phyloP scores from a whole-genome alignment of 2,888 invertebrate genomes.

The Leptopterna dolabrata region DNA sequence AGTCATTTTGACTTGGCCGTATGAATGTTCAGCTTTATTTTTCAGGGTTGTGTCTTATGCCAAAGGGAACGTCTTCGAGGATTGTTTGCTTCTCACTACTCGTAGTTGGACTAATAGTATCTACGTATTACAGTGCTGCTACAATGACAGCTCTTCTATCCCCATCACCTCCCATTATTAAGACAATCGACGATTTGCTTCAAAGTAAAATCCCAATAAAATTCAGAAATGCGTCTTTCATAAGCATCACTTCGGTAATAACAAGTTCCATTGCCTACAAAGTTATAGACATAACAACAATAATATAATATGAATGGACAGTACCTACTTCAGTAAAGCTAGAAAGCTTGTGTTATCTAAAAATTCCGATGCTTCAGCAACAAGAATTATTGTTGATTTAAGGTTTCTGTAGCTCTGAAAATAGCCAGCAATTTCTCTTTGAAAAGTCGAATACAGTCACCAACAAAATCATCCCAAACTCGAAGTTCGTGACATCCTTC shows the following conservation, averaged over 20 bases:
- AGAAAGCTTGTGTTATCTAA: no score
- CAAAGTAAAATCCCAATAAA: background rate
- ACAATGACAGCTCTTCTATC: conserved; percentile 44
- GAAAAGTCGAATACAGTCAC: no score
- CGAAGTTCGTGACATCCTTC: no score
- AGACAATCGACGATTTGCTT: conserved; percentile 18
- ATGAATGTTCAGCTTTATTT: background rate
- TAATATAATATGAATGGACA: no score
- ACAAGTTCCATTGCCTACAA: background rate
- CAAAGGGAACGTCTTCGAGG: background rate
- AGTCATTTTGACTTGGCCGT: no score
- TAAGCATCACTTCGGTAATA: background rate
- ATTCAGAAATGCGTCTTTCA: conserved; percentile 1
- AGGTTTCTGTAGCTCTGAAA: no score
- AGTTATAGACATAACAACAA: no score
- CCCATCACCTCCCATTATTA: conserved; percentile 11
- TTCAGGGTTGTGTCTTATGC: conserved; percentile 14
- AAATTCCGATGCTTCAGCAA: no score
- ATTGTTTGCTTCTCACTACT: conserved; percentile 32
- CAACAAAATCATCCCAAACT: no score
- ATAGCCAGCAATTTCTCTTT: no score
- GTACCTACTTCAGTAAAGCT: no score
- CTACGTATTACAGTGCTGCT: conserved; percentile 52
- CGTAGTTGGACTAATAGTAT: conserved; percentile 13
- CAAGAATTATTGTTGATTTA: no score